phyloP scores from a whole-genome alignment of 2,888 invertebrate species.

The Epirrita christyi region DNA sequence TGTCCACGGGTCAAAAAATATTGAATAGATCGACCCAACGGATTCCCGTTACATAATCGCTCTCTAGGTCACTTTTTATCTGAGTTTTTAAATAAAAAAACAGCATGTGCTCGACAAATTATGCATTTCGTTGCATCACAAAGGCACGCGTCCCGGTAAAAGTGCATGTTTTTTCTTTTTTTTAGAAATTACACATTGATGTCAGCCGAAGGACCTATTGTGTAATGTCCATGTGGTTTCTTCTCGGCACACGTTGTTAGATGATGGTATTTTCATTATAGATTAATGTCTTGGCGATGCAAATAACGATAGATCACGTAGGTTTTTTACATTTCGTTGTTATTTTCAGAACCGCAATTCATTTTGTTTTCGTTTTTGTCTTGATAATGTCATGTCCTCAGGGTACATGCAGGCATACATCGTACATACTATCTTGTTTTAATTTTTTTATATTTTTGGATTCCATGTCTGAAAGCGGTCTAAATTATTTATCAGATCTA shows the following conservation, averaged over 20 bases:
- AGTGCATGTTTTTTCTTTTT: conserved; percentile 61
- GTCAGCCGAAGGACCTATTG: conserved; percentile 68
- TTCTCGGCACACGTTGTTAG: conserved; percentile 54
- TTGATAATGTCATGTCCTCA: too few species aligned
- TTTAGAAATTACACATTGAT: conserved; percentile 68
- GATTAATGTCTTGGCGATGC: conserved; percentile 26
- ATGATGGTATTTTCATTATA: conserved; percentile 37
- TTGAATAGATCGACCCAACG: conserved; percentile 73
- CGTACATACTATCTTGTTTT: too few species aligned
- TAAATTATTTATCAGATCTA: too few species aligned
- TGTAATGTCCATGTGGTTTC: conserved; percentile 57
- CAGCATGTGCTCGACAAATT: conserved; percentile 82
- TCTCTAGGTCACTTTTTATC: conserved; percentile 77
- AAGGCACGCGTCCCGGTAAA: conserved; percentile 67
- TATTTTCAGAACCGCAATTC: too few species aligned
- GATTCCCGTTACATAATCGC: conserved; percentile 73
- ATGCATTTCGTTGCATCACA: conserved; percentile 81
- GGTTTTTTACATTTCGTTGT: conserved; percentile 22
- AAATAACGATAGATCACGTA: conserved; percentile 29
- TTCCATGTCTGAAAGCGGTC: too few species aligned
- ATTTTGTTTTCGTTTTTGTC: too few species aligned
- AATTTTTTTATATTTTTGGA: too few species aligned
- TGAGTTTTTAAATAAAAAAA: conserved; percentile 61
- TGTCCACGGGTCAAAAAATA: conserved; percentile 79
- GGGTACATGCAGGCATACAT: too few species aligned